Evolutionary conservation across 2,888 invertebrate genomes (phyloP), one percentile per base, ranked within the genome.

Genomic region (Oegoconia quadripuncta): DNA sequence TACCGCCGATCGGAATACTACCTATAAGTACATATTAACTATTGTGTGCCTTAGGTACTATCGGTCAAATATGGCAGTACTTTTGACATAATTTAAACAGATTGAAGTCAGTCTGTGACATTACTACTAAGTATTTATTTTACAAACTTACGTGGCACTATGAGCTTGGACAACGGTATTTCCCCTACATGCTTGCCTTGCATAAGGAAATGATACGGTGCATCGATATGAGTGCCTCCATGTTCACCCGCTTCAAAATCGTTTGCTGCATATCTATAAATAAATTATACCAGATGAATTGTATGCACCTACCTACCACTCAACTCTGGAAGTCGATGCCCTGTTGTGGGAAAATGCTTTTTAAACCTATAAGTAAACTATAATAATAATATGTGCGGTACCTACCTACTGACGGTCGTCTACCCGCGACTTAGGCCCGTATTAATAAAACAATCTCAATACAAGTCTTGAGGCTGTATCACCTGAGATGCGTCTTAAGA

Each of bases 161-260:
- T 82, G 3, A 87, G 60, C 28, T 71, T 75, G 1, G 76, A 72
- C 15, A 91, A 53, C 1, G 90, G 88, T 38, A 92, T 86, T 22
- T 90, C 79, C 5, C 81, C 89, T 1, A 89, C 83, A 12, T 74
- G 76, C 65, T 75, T 71, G 1, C 87, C 88, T 1, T 69, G 54
- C 9, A 56, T 51, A 29, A 59, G 50, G 55, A 91, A 91, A 56
- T 91, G 91, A 37, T 83, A 83, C 0, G 92, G 91, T 0, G 92
- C 90, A 48, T 92, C 91, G 4, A 92, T 39, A 50, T 92, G 92
- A 0, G 92, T 92, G 1, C 91, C 91, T 0, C 88, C 88, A 53
- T 92, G 91, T 47, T 91, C 91, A 0, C 84, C 79, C 2, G 88
- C 79, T 8, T 70, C 70, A 45, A 90, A 88, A 9, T 86, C 83